Evolutionary conservation across 2,888 invertebrate genomes (phyloP).

Genomic region (Aethes cnicana): DNA sequence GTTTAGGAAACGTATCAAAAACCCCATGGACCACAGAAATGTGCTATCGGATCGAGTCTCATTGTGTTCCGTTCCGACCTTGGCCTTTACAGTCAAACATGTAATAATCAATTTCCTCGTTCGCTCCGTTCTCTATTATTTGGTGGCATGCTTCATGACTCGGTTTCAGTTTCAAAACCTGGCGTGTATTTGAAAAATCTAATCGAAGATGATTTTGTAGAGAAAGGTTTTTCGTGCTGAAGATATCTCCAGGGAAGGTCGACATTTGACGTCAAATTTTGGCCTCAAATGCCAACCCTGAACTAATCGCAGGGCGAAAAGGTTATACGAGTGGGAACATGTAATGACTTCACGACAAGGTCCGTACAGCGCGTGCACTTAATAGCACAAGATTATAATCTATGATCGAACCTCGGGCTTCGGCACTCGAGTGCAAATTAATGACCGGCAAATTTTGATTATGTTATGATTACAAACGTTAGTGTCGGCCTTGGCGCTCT

Average conservation of each 20-base stretch:
- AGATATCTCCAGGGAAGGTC: too few relatives aligned
- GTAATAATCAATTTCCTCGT: constrained; percentile 22
- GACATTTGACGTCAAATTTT: too few relatives aligned
- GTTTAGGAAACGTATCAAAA: neutral
- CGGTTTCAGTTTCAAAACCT: too few relatives aligned
- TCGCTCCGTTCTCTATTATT: neutral
- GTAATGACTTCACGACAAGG: constrained; percentile 33
- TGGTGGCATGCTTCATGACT: constrained; percentile 1
- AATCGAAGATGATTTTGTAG: too few relatives aligned
- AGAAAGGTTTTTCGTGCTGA: too few relatives aligned
- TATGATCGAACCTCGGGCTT: constrained; percentile 22
- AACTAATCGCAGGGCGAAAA: constrained; percentile 19
- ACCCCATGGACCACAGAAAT: too few relatives aligned
- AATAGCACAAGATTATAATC: constrained; percentile 35
- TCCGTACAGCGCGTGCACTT: constrained; percentile 30
- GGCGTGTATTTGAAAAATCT: too few relatives aligned
- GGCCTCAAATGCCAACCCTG: constrained; percentile 12
- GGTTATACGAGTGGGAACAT: constrained; percentile 23
- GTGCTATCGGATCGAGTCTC: constrained; percentile 1
- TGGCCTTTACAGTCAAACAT: constrained; percentile 16
- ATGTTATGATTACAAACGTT: neutral
- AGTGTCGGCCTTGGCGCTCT: neutral
- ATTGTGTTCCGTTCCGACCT: constrained; percentile 11
- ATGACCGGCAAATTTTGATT: neutral
- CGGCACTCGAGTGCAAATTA: constrained; percentile 9